Evolutionary conservation across 2,888 invertebrate species (phyloP), one percentile per base, ranked within the genome.

Genomic region (Unio delphinus): DNA sequence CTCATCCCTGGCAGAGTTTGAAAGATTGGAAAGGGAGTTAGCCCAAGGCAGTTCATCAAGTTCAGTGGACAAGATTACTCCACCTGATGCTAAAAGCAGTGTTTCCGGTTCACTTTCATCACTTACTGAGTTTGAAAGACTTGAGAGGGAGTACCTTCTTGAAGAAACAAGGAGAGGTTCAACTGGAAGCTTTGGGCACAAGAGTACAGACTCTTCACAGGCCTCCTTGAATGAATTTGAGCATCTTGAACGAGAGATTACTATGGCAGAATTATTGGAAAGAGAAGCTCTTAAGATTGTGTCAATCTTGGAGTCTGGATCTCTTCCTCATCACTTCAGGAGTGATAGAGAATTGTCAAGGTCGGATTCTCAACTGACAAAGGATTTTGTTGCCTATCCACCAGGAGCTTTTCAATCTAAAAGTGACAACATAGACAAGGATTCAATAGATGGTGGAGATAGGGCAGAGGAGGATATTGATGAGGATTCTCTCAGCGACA

Each of bases 1-100:
- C 78, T 97, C 97, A 11, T 92, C 89, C 4, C 75, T 98, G 72
- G 97, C 96, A 90, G 98, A 98, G 89, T 98, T 98, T 91, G 98
- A 98, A 91, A 94, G 94, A 76, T 91, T 98, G 20, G 98, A 98
- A 90, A 94, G 93, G 82, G 95, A 95, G 0, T 93, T 97, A 30
- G 81, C 75, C 58, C 79, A 83, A 20, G 82, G 83, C 18, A 83
- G 85, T 60, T 86, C 86, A 55, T 76, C 86, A 30, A 94, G 95
- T 17, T 96, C 96, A 3, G 95, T 96, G 86, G 96, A 86, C 72
- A 81, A 79, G 77, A 79, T 86, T 23, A 74, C 84, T n/a, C 80
- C 81, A 60, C 76, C 78, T n/a, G 76, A 74, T 69, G 66, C 80
- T 61, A 85, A 83, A 75, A 83, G 84, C 65, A 86, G 85, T 75